Evolutionary conservation across 2,113 vertebrate species (phyloP).

Genomic region (Emberiza fucata): DNA sequence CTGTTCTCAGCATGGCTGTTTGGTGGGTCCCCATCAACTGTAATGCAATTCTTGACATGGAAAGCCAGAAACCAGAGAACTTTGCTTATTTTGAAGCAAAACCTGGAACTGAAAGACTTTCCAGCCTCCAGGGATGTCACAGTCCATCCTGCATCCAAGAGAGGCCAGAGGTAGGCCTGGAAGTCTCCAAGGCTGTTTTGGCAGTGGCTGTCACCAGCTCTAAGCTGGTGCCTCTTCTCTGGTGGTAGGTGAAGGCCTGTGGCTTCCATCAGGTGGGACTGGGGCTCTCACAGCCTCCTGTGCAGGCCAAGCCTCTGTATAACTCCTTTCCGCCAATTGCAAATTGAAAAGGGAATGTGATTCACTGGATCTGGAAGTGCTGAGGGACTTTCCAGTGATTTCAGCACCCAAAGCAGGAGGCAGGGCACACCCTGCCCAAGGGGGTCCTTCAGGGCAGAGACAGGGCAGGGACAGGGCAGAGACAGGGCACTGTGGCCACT

Average conservation of each 20-base stretch:
- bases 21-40: neutral
- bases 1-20: rapidly evolving
- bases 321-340: neutral
- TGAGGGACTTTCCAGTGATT: neutral
- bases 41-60: neutral
- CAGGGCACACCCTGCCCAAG: neutral
- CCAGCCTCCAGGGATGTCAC: neutral
- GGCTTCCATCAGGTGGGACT: neutral
- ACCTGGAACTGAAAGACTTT: neutral
- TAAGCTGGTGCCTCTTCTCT: neutral
- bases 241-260: neutral
- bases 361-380: neutral
- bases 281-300: neutral
- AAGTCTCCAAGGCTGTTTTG: neutral
- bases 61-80: neutral
- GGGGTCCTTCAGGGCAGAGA: no score
- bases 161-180: neutral
- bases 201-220: neutral
- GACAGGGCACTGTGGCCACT: neutral
- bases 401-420: neutral
- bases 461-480: neutral
- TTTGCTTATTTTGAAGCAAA: neutral
- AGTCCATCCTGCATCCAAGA: neutral
- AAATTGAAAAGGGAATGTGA: neutral
- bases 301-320: rapidly evolving